A percentile compares a stretch with the other conserved stretches of the same genome.
Evolutionary conservation across 2,113 vertebrate genomes (phyloP).

Genomic region (Heteronetta atricapilla): DNA sequence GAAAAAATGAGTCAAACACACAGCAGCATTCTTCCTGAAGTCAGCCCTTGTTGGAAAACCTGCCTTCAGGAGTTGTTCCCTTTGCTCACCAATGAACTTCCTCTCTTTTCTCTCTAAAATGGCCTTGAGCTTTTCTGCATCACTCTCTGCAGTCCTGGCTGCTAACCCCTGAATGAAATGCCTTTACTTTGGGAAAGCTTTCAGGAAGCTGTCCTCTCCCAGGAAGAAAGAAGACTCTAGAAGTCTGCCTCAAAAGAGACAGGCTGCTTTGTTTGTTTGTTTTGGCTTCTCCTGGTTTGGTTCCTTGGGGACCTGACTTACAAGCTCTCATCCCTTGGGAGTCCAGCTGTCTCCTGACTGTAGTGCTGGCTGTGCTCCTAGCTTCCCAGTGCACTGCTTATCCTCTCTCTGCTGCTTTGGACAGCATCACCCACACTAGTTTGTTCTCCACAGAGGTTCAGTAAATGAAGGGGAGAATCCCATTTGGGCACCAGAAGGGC

Average conservation of each 20-base stretch:
- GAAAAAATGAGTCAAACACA: background rate
- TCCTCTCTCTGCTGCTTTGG: background rate
- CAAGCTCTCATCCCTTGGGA: background rate
- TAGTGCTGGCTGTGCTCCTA: background rate
- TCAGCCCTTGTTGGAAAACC: background rate
- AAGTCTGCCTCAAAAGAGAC: background rate
- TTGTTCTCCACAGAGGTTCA: background rate
- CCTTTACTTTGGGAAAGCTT: background rate
- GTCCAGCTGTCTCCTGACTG: background rate
- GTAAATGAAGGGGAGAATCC: background rate
- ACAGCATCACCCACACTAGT: background rate
- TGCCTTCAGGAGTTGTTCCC: background rate
- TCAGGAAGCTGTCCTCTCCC: background rate
- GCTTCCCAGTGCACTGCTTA: background rate
- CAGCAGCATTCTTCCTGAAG: background rate
- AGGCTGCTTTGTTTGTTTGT: background rate
- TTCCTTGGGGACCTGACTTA: fast-evolving
- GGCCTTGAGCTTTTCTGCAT: background rate
- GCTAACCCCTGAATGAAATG: background rate
- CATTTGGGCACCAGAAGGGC: background rate
- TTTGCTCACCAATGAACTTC: background rate
- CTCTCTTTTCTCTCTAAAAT: background rate
- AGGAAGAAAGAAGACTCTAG: background rate
- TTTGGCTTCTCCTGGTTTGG: background rate
- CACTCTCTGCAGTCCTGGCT: background rate